Evolutionary conservation across 2,888 invertebrate genomes (phyloP).

Genomic region (Frankliniella fusca): DNA sequence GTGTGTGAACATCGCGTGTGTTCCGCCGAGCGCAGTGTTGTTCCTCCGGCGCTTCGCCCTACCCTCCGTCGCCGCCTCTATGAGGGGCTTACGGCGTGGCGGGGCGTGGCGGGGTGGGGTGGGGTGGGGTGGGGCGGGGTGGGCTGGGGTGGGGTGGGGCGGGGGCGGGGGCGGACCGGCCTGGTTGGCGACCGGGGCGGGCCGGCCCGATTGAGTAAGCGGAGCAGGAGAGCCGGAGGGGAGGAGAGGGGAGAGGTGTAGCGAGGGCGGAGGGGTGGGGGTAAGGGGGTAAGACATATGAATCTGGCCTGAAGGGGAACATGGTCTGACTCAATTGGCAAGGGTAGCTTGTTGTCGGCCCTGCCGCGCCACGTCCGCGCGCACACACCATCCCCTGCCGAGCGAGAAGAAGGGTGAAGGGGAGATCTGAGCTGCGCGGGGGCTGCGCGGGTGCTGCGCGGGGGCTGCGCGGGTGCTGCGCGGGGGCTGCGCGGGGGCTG

Average conservation of each 20-base stretch:
- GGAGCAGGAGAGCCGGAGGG: background rate
- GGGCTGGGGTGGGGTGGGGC: no score
- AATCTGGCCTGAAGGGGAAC: background rate
- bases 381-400: background rate
- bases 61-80: no score
- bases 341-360: background rate
- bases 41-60: no score
- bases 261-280: background rate
- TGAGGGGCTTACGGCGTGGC: no score
- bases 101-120: no score
- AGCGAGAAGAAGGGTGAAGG: background rate
- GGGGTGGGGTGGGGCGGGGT: no score
- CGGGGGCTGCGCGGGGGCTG: no score
- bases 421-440: background rate
- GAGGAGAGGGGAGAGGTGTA: background rate
- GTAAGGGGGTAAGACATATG: background rate
- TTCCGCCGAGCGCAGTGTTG: no score
- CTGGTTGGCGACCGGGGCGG: background rate
- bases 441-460: no score
- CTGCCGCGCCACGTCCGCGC: background rate
- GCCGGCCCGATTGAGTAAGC: background rate
- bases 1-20: no score
- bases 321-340: background rate
- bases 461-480: no score
- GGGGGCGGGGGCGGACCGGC: background rate